Evolutionary conservation across 2,797 vertebrate genomes (phyloP).

Genomic region (Sternotherus odoratus): DNA sequence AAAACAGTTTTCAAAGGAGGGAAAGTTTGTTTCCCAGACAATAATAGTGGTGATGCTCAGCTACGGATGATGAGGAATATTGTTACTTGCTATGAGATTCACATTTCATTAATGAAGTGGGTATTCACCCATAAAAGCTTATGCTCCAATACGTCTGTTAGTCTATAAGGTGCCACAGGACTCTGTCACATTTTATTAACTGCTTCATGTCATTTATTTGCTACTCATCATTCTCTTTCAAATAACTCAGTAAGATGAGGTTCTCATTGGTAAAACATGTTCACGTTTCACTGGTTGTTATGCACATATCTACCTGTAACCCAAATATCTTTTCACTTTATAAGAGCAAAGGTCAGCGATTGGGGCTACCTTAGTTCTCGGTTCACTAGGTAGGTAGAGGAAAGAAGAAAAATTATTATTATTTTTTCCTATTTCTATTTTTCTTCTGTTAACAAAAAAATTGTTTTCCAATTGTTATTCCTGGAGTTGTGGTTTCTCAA

Average conservation of each 20-base stretch:
- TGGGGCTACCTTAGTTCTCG: background rate
- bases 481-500: background rate
- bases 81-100: background rate
- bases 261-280: background rate
- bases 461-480: background rate
- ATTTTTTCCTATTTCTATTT: background rate
- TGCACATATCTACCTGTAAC: background rate
- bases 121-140: too few species aligned
- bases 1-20: background rate
- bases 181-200: background rate
- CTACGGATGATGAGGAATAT: background rate
- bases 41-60: background rate
- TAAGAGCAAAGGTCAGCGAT: background rate
- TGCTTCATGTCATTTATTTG: background rate
- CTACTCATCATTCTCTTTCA: background rate
- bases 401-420: background rate
- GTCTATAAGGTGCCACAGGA: too few species aligned
- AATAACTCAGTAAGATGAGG: background rate
- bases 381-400: background rate
- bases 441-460: background rate
- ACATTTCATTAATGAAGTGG: background rate
- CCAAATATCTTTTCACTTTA: background rate
- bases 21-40: background rate
- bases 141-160: too few species aligned
- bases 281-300: background rate